A percentile compares a stretch with the other conserved stretches of the same genome.
phyloP scores from a whole-genome alignment of 2,113 vertebrate genomes.

The Tachycineta bicolor region DNA sequence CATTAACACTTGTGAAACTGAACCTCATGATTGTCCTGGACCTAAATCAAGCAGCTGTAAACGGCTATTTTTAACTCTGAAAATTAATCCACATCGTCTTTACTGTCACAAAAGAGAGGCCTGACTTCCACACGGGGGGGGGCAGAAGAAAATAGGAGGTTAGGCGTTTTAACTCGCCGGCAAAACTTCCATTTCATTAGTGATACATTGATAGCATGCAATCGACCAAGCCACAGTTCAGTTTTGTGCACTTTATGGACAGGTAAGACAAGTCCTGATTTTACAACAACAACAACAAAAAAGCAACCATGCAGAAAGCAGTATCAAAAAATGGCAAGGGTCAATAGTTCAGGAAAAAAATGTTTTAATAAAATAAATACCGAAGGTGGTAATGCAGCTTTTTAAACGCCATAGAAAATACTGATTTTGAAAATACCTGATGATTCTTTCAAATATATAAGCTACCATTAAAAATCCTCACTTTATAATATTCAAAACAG shows the following conservation, averaged over 20 bases:
- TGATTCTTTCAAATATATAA: neutral
- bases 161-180: fast-evolving
- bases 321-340: neutral
- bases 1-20: neutral
- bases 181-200: neutral
- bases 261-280: neutral
- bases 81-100: constrained; percentile 29
- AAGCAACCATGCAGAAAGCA: neutral
- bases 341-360: neutral
- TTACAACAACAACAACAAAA: neutral
- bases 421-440: neutral
- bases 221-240: neutral
- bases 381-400: neutral
- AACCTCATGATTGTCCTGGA: neutral
- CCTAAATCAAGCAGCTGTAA: constrained; percentile 59
- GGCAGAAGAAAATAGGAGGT: neutral
- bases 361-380: neutral
- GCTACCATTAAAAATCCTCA: neutral
- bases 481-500: neutral
- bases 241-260: neutral
- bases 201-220: fast-evolving
- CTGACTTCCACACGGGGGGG: neutral
- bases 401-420: neutral
- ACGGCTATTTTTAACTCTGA: constrained; percentile 66
- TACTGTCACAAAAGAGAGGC: neutral